These are phyloP conservation scores for Ophioninae sp. DNA, from an alignment of 2,888 invertebrate species.

Conservation along the genomic window DNA sequence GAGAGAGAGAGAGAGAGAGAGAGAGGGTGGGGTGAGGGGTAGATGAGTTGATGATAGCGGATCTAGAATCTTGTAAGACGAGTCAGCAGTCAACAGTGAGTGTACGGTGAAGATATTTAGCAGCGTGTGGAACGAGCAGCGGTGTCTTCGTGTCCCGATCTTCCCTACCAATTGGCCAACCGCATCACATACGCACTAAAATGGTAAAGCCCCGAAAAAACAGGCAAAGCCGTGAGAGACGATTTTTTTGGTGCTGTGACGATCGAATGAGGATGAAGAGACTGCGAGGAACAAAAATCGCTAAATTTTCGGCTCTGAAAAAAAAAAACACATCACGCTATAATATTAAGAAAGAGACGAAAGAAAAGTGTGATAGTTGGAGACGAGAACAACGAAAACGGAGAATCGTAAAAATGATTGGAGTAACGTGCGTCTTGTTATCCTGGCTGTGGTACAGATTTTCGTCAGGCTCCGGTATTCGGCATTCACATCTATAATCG, in stretches of 20 bases:
- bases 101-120: conserved; percentile 11
- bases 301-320: conserved; percentile 12
- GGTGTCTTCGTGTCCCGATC: conserved; percentile 48
- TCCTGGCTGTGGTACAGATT: conserved; percentile 46
- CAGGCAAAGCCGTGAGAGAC: conserved; percentile 55
- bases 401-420: conserved; percentile 23
- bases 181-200: conserved; percentile 16
- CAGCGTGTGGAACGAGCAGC: conserved; percentile 48
- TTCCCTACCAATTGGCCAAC: background rate
- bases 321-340: conserved; percentile 1
- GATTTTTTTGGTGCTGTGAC: conserved; percentile 19
- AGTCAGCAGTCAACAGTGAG: background rate
- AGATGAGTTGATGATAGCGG: background rate
- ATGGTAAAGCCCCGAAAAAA: conserved; percentile 38
- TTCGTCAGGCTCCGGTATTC: conserved; percentile 50
- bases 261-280: conserved; percentile 28
- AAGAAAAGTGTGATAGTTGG: background rate
- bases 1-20: too few relatives aligned
- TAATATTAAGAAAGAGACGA: background rate
- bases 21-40: too few relatives aligned
- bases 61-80: background rate
- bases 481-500: conserved; percentile 62
- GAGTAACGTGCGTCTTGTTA: conserved; percentile 31
- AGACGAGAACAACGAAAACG: conserved; percentile 6
- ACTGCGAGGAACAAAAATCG: conserved; percentile 35